Evolutionary conservation across 2,797 vertebrate genomes (phyloP).

Genomic region (Tympanoctomys barrerae): DNA sequence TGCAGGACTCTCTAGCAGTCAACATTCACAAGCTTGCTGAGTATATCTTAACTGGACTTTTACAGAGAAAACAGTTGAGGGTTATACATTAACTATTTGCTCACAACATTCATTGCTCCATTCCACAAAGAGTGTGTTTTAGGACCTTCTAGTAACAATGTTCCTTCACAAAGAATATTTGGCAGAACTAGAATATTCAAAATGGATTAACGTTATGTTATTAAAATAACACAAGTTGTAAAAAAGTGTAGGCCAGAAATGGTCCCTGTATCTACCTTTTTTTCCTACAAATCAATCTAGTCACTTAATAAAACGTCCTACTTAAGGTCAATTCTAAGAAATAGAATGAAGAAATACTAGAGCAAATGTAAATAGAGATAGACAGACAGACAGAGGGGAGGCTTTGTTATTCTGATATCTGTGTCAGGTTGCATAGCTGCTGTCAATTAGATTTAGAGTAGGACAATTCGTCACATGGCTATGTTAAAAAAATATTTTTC

Average conservation of each 20-base stretch:
- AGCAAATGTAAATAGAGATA: neutral
- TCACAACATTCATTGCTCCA: neutral
- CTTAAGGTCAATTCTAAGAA: constrained; percentile 29
- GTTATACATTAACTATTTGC: constrained; percentile 1
- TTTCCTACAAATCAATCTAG: constrained; percentile 8
- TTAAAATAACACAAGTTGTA: constrained; percentile 16
- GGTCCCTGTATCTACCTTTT: neutral
- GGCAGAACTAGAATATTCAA: neutral
- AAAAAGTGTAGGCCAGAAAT: constrained; percentile 29
- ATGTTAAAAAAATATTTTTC: constrained; percentile 14
- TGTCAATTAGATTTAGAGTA: constrained; percentile 24
- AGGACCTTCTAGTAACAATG: neutral
- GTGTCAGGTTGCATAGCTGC: neutral
- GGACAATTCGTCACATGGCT: neutral
- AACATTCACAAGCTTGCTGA: neutral
- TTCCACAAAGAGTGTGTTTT: neutral
- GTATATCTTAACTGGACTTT: neutral
- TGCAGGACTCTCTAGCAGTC: neutral
- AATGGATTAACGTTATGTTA: neutral
- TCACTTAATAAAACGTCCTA: constrained; percentile 17
- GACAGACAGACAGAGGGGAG: too few species aligned
- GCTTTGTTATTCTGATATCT: constrained; percentile 20
- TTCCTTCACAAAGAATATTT: neutral
- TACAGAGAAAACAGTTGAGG: neutral
- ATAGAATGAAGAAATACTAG: constrained; percentile 4